Evolutionary conservation across 37 sponge, comb jelly and placozoan species (phyloP).

Genomic region (Cladorhizidae sp.): DNA sequence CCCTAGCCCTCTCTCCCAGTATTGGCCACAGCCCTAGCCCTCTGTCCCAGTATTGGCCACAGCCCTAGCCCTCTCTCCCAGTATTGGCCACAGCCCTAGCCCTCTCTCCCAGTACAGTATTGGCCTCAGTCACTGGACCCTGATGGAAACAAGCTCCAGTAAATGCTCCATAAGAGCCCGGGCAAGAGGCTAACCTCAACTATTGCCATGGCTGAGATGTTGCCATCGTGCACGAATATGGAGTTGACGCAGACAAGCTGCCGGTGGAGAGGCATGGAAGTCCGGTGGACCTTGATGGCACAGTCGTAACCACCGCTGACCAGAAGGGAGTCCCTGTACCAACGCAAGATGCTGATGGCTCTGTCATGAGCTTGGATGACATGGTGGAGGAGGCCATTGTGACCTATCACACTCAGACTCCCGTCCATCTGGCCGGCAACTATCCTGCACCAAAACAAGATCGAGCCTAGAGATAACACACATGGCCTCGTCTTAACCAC

Average conservation of each 20-base stretch:
- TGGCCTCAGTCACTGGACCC: too few species aligned
- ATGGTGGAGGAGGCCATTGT: constrained; percentile 22
- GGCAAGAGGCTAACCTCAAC: constrained; percentile 21
- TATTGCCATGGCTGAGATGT: constrained; percentile 30
- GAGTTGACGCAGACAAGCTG: constrained; percentile 19
- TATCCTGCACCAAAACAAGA: constrained; percentile 18
- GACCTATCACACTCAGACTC: constrained; percentile 38
- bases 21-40: too few species aligned
- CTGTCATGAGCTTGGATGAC: constrained; percentile 44
- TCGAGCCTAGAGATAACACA: too few species aligned
- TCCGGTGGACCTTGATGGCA: constrained; percentile 53
- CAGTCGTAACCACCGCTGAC: constrained; percentile 65
- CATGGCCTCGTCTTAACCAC: too few species aligned
- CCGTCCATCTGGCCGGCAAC: constrained; percentile 73
- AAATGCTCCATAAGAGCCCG: too few species aligned
- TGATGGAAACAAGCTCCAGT: too few species aligned
- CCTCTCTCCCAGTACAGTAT: too few species aligned
- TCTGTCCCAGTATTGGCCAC: too few species aligned
- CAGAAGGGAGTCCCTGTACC: constrained; percentile 27
- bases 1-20: too few species aligned
- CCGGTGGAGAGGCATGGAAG: not conserved
- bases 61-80: too few species aligned
- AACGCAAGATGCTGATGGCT: constrained; percentile 58
- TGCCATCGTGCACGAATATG: constrained; percentile 35
- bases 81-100: too few species aligned